Conservation (phyloP, 2,113 vertebrate genomes). For the Lepus timidus region DNA sequence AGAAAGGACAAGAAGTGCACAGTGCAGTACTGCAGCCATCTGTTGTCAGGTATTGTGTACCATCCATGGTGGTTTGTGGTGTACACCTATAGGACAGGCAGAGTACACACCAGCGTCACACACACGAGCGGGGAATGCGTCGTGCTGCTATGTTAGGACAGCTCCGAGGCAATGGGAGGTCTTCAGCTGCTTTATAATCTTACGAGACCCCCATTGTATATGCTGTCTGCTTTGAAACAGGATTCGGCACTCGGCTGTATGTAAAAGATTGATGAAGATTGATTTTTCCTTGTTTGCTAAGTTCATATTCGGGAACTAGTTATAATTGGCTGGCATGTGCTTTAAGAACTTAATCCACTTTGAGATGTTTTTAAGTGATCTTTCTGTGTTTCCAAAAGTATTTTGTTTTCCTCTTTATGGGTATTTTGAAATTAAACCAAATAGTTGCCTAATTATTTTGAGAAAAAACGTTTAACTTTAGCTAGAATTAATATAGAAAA, state of each 20-base stretch:
- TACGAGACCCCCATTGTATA: neutral
- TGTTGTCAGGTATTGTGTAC: neutral
- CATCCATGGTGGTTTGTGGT: neutral
- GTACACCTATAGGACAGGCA: neutral
- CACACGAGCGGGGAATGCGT: neutral
- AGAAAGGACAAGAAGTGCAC: too few relatives aligned
- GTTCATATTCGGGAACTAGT: neutral
- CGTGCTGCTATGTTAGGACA: neutral
- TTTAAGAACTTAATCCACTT: conserved; percentile 48
- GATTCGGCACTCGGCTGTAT: neutral
- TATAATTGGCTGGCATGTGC: neutral
- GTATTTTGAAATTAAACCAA: conserved; percentile 47
- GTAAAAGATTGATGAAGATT: neutral
- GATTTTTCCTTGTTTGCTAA: neutral
- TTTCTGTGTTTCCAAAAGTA: conserved; percentile 16
- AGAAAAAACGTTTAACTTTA: neutral
- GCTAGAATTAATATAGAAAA: neutral
- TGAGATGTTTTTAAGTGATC: conserved; percentile 36
- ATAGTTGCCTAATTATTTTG: conserved; percentile 18
- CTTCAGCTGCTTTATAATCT: neutral
- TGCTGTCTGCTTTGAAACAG: neutral
- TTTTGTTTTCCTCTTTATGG: conserved; percentile 5
- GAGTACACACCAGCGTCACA: neutral
- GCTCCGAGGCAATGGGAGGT: neutral
- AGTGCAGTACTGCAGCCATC: neutral